A percentile compares a stretch with the other conserved stretches of the same genome.
These are phyloP conservation scores for Gymnodraco acuticeps DNA, from an alignment of 2,797 vertebrate genomes.

Conservation along the genomic window DNA sequence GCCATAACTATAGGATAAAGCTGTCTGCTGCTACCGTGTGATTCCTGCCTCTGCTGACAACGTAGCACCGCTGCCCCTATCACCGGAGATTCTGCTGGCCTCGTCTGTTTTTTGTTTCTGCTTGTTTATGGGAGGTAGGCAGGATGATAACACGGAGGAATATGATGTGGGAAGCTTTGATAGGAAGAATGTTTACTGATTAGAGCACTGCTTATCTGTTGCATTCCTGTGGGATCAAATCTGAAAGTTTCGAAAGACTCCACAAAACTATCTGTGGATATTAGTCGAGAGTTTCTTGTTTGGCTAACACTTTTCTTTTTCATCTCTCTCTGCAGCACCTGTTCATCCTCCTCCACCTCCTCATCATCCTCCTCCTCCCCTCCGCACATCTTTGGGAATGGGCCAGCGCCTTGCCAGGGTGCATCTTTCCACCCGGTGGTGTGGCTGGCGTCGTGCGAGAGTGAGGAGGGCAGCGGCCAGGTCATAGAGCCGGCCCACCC, in stretches of 20 bases:
- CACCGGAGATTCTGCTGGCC: conserved; percentile 18
- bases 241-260: background rate
- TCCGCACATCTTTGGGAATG: conserved; percentile 88
- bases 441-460: conserved; percentile 74
- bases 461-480: conserved; percentile 76
- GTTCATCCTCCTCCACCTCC: conserved; percentile 45
- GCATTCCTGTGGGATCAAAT: background rate
- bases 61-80: background rate
- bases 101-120: conserved; percentile 26
- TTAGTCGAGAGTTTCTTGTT: conserved; percentile 7
- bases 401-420: conserved; percentile 82
- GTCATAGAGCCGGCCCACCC: conserved; percentile 73
- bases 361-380: conserved; percentile 62
- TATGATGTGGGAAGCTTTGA: conserved; percentile 27
- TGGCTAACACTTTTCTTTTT: conserved; percentile 23
- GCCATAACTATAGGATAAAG: conserved; percentile 51
- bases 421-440: conserved; percentile 78
- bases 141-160: conserved; percentile 6
- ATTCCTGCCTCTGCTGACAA: conserved; percentile 27
- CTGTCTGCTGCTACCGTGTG: conserved; percentile 48
- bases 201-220: background rate
- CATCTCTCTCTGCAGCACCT: conserved; percentile 70
- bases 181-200: conserved; percentile 28
- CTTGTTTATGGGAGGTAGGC: conserved; percentile 28
- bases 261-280: background rate